A percentile compares a stretch with the other conserved stretches of the same genome.
Evolutionary conservation across 2,797 vertebrate genomes (phyloP).

Genomic region (Diplodus puntazzo): DNA sequence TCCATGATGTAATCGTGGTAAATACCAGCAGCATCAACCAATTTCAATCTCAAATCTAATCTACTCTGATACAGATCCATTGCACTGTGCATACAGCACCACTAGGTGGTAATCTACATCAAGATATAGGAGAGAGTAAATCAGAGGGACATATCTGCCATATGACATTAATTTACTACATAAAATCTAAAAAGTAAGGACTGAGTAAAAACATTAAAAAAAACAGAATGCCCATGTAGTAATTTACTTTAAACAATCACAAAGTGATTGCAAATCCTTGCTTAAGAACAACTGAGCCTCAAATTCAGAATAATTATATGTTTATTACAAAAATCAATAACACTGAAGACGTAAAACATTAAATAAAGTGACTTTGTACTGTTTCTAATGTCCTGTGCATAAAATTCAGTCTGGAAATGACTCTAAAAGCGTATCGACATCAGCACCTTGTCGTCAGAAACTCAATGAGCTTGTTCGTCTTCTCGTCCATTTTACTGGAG

Average conservation of each 20-base stretch:
- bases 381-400: too few species aligned
- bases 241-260: too few species aligned
- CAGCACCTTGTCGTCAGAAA: constrained; percentile 94
- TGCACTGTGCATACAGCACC: constrained; percentile 58
- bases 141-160: not conserved
- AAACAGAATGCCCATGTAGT: too few species aligned
- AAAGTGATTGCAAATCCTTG: too few species aligned
- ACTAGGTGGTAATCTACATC: constrained; percentile 69
- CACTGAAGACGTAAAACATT: too few species aligned
- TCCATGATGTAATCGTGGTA: not conserved
- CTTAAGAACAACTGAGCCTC: too few species aligned
- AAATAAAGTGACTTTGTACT: not conserved
- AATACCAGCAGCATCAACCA: not conserved
- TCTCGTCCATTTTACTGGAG: constrained; percentile 89
- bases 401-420: not conserved
- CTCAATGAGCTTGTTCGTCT: constrained; percentile 96
- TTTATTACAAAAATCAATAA: too few species aligned
- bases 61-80: not conserved
- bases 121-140: constrained; percentile 22
- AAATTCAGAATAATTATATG: too few species aligned
- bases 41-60: constrained; percentile 1
- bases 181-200: not conserved
- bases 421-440: not conserved
- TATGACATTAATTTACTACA: not conserved
- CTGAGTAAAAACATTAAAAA: too few species aligned